Conservation (phyloP, 2,888 invertebrate genomes). For the Pseudanteris insignis region DNA sequence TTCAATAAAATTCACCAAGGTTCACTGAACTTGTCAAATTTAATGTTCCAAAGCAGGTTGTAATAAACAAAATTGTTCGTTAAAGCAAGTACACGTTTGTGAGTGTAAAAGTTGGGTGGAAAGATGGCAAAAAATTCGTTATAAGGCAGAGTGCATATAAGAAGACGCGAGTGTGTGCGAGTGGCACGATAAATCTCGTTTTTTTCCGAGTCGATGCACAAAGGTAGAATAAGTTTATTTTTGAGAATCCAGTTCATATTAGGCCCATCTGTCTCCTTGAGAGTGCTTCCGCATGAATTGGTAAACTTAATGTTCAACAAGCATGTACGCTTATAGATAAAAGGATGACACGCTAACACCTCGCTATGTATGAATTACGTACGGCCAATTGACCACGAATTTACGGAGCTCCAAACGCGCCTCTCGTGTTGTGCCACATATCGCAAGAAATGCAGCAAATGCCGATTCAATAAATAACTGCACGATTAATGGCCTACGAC, state of each 20-base stretch:
- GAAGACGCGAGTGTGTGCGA: slow-evolving; percentile 21
- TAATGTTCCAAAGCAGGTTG: too few relatives aligned
- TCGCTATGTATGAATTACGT: slow-evolving; percentile 59
- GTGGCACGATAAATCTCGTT: slow-evolving; percentile 58
- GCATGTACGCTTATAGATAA: slow-evolving; percentile 49
- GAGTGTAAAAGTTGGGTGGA: too few relatives aligned
- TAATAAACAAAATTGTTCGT: too few relatives aligned
- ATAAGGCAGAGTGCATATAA: slow-evolving; percentile 1
- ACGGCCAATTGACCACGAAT: slow-evolving; percentile 66
- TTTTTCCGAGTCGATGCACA: slow-evolving; percentile 50
- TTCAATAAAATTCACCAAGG: too few relatives aligned
- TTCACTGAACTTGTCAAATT: too few relatives aligned
- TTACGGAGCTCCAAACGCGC: slow-evolving; percentile 56
- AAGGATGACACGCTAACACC: slow-evolving; percentile 50
- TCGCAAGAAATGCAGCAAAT: slow-evolving; percentile 35
- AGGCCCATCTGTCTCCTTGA: slow-evolving; percentile 62
- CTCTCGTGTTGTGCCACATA: slow-evolving; percentile 60
- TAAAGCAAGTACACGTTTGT: too few relatives aligned
- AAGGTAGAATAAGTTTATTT: slow-evolving; percentile 58
- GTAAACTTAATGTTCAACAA: slow-evolving; percentile 47
- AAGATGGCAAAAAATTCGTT: slow-evolving; percentile 19
- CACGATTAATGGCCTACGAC: slow-evolving; percentile 21
- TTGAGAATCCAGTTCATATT: slow-evolving; percentile 64
- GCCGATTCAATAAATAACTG: slow-evolving; percentile 32
- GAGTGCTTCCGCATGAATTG: slow-evolving; percentile 60